Evolutionary conservation across 2,888 invertebrate species (phyloP), one percentile per base, ranked within the genome.

Genomic region (Amaurobius ferox): DNA sequence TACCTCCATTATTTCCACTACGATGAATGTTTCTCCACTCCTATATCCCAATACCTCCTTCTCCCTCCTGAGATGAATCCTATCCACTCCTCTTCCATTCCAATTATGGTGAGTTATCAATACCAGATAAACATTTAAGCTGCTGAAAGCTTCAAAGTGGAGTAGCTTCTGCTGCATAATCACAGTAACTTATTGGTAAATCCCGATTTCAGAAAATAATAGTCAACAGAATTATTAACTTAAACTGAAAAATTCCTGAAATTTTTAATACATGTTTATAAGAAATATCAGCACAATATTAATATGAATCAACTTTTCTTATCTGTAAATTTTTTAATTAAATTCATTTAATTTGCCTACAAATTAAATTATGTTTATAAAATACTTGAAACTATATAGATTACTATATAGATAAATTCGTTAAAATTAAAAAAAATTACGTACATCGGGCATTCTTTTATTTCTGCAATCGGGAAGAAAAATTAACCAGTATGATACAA

Each of bases 41-140:
- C 80, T 80, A 85, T 62, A 48, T 73, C 85, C 78, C 71, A 55
- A 71, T 85, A 66, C 85, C 78, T 85, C 83, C 55, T 77, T 55
- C 78, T 78, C 67, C 78, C 67, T 85, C 40, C 67, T 48, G 40
- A 67, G 78, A 85, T 55, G 78, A 79, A 23, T 68, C 68, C 73
- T 66, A 55, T 23, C 32, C 64, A 70, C 62, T 67, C 32, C 77
- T 44, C 48, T 39, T 35, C 66, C 66, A 66, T 19, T 32, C 19
- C 19, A 26, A 35, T 48, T 39, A 73, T 67, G 79, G 79, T 79
- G 72, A 79, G 79, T 79, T 73, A 35, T 30, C 39, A 32, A 19
- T 16, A 44, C 0, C 48, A 16, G 55, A 35, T 44, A 40, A 64
- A 67, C 40, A 26, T 16, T 55, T 29, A 68, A 35, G 35, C 16